Conservation (phyloP, 2,797 vertebrate species). For the Coreius guichenoti region DNA sequence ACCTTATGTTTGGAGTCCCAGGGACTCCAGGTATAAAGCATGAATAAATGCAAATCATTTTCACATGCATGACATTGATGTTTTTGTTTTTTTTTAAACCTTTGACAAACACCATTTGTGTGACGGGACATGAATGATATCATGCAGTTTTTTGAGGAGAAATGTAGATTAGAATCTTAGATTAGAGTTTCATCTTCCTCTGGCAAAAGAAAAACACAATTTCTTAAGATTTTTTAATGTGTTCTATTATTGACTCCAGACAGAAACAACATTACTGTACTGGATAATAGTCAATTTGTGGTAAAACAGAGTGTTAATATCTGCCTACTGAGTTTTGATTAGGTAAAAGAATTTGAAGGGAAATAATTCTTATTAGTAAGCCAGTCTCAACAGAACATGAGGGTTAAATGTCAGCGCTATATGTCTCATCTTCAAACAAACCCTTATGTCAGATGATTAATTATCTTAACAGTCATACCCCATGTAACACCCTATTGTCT, state of each 20-base stretch:
- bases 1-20: background rate
- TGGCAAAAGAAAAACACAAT: background rate
- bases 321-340: background rate
- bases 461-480: background rate
- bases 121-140: background rate
- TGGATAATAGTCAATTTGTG: background rate
- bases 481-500: constrained; percentile 45
- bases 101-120: background rate
- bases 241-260: background rate
- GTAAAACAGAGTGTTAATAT: background rate
- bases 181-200: background rate
- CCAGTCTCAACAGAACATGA: constrained; percentile 15
- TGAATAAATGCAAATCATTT: background rate
- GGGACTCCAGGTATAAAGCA: background rate
- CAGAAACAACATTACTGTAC: background rate
- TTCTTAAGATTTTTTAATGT: background rate
- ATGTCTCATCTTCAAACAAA: background rate
- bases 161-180: no score
- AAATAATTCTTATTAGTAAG: background rate
- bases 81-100: background rate
- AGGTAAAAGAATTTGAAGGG: background rate
- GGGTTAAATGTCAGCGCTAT: constrained; percentile 17
- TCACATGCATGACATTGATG: background rate
- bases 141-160: background rate
- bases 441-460: background rate